phyloP scores from a whole-genome alignment of 1,140 invertebrate genomes.

The Hycleus phaleratus region DNA sequence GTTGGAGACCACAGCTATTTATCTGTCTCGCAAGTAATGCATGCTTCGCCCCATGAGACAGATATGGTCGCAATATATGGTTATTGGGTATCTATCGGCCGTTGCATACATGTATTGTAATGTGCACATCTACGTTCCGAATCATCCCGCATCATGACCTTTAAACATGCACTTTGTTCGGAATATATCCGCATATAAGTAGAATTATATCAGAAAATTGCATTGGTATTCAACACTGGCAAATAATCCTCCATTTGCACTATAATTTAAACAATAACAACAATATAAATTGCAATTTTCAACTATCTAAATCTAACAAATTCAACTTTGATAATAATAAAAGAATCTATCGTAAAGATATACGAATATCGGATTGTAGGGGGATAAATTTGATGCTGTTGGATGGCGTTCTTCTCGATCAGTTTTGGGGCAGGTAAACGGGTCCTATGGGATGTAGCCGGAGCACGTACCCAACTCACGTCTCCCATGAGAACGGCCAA shows the following conservation, averaged over 20 bases:
- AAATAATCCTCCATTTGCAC: no score
- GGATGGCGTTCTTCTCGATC: constrained; percentile 33
- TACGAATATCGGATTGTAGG: no score
- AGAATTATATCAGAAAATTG: no score
- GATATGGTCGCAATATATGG: constrained; percentile 35
- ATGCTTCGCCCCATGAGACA: constrained; percentile 30
- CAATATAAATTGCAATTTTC: no score
- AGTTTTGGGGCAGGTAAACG: constrained; percentile 39
- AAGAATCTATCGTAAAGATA: no score
- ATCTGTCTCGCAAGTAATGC: constrained; percentile 32
- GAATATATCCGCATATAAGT: not conserved
- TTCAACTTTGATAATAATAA: no score
- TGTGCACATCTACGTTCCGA: constrained; percentile 23
- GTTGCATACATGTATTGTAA: constrained; percentile 26
- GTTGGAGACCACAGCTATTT: constrained; percentile 27
- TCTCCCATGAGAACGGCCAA: constrained; percentile 28
- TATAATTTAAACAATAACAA: no score
- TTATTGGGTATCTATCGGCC: constrained; percentile 35
- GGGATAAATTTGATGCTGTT: not conserved
- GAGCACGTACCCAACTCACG: constrained; percentile 39
- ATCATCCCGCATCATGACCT: constrained; percentile 22
- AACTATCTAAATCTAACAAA: no score
- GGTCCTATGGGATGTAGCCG: constrained; percentile 27
- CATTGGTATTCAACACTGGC: no score
- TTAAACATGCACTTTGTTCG: constrained; percentile 5